Evolutionary conservation across 2,888 invertebrate species (phyloP).

Genomic region (Lasioglossum oenotherae): DNA sequence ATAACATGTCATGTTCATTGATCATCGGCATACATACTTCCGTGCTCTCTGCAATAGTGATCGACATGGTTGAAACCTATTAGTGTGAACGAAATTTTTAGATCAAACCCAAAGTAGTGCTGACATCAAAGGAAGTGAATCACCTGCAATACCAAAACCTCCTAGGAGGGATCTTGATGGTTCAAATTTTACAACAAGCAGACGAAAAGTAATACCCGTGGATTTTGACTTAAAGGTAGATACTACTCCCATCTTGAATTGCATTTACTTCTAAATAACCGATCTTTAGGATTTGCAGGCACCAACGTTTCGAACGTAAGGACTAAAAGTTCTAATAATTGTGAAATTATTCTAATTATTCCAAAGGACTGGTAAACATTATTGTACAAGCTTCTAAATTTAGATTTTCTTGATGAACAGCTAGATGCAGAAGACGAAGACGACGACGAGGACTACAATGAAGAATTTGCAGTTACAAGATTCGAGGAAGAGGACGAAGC

Average conservation of each 20-base stretch:
- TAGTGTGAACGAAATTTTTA: constrained; percentile 50
- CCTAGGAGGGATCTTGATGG: constrained; percentile 66
- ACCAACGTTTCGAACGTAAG: background rate
- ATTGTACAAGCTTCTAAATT: background rate
- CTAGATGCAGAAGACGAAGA: constrained; percentile 82
- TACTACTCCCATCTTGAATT: background rate
- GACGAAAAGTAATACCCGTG: constrained; percentile 80
- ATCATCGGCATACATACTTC: constrained; percentile 39
- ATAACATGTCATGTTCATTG: constrained; percentile 46
- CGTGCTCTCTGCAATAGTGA: constrained; percentile 9
- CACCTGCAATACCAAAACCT: constrained; percentile 65
- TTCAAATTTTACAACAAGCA: constrained; percentile 38
- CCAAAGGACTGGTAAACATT: background rate
- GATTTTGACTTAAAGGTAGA: constrained; percentile 80
- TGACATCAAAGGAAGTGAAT: constrained; percentile 52
- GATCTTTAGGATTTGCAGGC: background rate
- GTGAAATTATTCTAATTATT: background rate
- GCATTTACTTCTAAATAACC: background rate
- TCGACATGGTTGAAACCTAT: background rate
- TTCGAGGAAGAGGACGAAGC: constrained; percentile 78
- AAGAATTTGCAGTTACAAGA: constrained; percentile 76
- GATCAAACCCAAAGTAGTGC: constrained; percentile 65
- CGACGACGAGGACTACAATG: constrained; percentile 84
- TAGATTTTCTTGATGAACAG: constrained; percentile 22
- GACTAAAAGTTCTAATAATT: background rate